phyloP scores from a whole-genome alignment of 2,797 vertebrate species.

The Oreochromis mossambicus region DNA sequence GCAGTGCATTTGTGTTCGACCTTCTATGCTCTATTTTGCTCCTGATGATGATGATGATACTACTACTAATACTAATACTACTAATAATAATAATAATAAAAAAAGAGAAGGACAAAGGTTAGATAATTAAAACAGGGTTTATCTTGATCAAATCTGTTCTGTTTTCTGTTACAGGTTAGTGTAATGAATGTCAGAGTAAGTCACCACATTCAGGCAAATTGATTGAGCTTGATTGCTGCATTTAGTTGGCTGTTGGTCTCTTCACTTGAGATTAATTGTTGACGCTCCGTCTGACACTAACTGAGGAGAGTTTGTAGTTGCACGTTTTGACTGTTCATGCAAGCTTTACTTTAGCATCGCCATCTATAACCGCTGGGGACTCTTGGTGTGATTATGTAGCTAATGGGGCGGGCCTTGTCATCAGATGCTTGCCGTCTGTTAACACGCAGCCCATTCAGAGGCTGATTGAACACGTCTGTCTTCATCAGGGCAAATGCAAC shows the following conservation, averaged over 20 bases:
- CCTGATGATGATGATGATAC: not conserved
- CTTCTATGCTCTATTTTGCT: not conserved
- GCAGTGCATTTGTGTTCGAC: not conserved
- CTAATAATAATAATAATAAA: not conserved
- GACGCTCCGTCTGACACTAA: not conserved
- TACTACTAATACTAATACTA: too few relatives aligned
- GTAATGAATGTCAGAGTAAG: conserved; percentile 17
- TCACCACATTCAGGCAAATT: conserved; percentile 11
- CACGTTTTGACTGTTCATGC: conserved; percentile 10
- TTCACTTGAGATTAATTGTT: conserved; percentile 2
- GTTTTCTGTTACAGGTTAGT: conserved; percentile 4
- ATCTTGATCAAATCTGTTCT: not conserved
- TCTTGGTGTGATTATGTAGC: conserved; percentile 61
- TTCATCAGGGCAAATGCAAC: conserved; percentile 60
- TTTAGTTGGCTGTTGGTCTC: conserved; percentile 15
- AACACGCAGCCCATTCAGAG: conserved; percentile 59
- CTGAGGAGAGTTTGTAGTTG: not conserved
- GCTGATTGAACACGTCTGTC: conserved; percentile 69
- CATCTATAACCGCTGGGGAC: conserved; percentile 52
- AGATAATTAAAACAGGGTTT: not conserved
- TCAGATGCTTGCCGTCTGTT: conserved; percentile 69
- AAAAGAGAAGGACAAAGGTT: not conserved
- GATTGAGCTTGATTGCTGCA: conserved; percentile 40
- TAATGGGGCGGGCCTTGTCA: conserved; percentile 69
- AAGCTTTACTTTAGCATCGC: conserved; percentile 29